A percentile compares a stretch with the other conserved stretches of the same genome.
Evolutionary conservation across 2,888 invertebrate species (phyloP).

Genomic region (Leptura quadrifasciata): DNA sequence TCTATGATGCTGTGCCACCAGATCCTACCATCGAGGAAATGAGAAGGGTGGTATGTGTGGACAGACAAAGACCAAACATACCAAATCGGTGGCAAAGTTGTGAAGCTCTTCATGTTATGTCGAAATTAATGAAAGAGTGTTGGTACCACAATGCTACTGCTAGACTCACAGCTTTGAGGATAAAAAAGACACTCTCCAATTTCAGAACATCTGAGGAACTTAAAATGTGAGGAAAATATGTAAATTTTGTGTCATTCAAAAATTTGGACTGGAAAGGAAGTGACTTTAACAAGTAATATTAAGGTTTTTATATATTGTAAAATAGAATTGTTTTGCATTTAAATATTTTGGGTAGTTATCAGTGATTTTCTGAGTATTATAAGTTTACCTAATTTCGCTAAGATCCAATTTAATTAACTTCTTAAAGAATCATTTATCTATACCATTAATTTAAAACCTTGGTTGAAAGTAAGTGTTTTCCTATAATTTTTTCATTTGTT

Average conservation of each 20-base stretch:
- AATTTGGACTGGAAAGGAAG: conserved; percentile 38
- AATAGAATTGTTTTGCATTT: conserved; percentile 49
- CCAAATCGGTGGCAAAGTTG: conserved; percentile 94
- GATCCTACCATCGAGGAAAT: conserved; percentile 98
- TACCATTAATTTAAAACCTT: conserved; percentile 21
- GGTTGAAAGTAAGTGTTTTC: conserved; percentile 13
- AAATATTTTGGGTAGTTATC: conserved; percentile 48
- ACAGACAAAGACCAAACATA: conserved; percentile 91
- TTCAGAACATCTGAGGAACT: conserved; percentile 75
- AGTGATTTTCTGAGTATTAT: conserved; percentile 47
- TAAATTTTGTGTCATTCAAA: conserved; percentile 31
- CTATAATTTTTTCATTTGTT: conserved; percentile 9
- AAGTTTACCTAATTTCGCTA: conserved; percentile 29
- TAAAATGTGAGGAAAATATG: conserved; percentile 69
- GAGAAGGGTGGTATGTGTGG: conserved; percentile 90
- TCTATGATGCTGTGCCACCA: conserved; percentile 94
- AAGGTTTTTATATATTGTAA: conserved; percentile 43
- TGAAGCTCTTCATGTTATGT: conserved; percentile 88
- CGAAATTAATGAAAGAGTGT: conserved; percentile 97
- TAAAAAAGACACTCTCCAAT: conserved; percentile 95
- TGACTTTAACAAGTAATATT: conserved; percentile 40
- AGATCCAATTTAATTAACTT: conserved; percentile 21
- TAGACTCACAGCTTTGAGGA: conserved; percentile 93
- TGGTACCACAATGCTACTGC: conserved; percentile 98
- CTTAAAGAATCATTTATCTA: background rate